Evolutionary conservation across 2,888 invertebrate genomes (phyloP).

Genomic region (Hirudinaria manillensis): DNA sequence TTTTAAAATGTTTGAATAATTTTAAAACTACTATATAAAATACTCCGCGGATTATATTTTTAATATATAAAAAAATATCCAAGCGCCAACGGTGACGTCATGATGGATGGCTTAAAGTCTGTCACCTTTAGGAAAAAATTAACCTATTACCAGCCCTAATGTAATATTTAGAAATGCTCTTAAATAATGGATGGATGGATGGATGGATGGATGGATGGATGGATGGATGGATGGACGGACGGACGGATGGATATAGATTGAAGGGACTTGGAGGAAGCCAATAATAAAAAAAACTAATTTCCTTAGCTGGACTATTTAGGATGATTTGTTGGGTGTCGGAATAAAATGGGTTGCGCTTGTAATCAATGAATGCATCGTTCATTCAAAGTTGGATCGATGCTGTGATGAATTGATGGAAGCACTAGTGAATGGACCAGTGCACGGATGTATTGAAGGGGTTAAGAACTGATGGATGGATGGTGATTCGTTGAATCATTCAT

Average conservation of each 20-base stretch:
- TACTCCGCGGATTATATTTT: too few relatives aligned
- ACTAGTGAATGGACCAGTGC: neutral
- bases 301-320: too few relatives aligned
- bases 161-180: neutral
- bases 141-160: neutral
- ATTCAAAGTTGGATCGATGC: neutral
- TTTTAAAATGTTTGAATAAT: too few relatives aligned
- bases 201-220: slow-evolving; percentile 19
- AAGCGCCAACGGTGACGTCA: too few relatives aligned
- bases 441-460: neutral
- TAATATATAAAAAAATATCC: too few relatives aligned
- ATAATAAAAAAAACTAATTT: too few relatives aligned
- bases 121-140: neutral
- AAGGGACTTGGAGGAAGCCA: too few relatives aligned
- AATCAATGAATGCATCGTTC: too few relatives aligned
- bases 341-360: too few relatives aligned
- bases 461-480: neutral
- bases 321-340: too few relatives aligned
- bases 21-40: too few relatives aligned
- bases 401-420: neutral
- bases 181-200: neutral
- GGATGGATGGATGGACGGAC: slow-evolving; percentile 14
- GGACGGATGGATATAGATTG: slow-evolving; percentile 3
- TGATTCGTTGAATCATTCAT: neutral
- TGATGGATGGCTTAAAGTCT: too few relatives aligned